Conservation (phyloP, 2,113 vertebrate genomes). For the Gambusia holbrooki region DNA sequence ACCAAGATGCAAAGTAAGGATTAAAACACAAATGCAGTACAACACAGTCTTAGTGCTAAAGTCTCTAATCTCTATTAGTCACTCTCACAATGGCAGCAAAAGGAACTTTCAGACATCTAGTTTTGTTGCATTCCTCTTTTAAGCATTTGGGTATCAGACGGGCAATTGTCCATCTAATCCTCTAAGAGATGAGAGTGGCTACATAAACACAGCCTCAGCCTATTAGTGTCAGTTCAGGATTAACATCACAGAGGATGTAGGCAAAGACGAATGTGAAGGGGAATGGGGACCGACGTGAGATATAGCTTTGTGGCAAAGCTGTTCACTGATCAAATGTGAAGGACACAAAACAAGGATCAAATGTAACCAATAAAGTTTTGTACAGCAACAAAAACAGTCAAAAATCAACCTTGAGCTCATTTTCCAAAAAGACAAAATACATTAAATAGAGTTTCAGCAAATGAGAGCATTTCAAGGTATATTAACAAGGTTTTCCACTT, state of each 20-base stretch:
- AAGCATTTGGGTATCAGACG: slow-evolving; percentile 35
- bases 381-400: slow-evolving; percentile 14
- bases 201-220: slow-evolving; percentile 51
- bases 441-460: not conserved
- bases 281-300: slow-evolving; percentile 33
- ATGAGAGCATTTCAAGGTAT: not conserved
- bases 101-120: slow-evolving; percentile 24
- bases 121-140: slow-evolving; percentile 49
- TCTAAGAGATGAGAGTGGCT: slow-evolving; percentile 53
- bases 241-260: slow-evolving; percentile 59
- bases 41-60: slow-evolving; percentile 9
- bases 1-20: slow-evolving; percentile 9
- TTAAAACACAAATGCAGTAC: slow-evolving; percentile 12
- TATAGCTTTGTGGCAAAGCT: slow-evolving; percentile 28
- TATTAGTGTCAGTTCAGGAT: slow-evolving; percentile 71
- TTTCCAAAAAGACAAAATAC: not conserved
- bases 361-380: slow-evolving; percentile 4
- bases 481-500: not conserved
- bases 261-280: slow-evolving; percentile 3
- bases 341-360: not conserved
- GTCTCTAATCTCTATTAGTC: not conserved
- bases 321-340: slow-evolving; percentile 8
- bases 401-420: slow-evolving; percentile 3
- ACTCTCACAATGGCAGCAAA: not conserved
- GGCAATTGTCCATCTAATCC: slow-evolving; percentile 65